phyloP scores from a whole-genome alignment of 2,888 invertebrate genomes.

The Candidula unifasciata region DNA sequence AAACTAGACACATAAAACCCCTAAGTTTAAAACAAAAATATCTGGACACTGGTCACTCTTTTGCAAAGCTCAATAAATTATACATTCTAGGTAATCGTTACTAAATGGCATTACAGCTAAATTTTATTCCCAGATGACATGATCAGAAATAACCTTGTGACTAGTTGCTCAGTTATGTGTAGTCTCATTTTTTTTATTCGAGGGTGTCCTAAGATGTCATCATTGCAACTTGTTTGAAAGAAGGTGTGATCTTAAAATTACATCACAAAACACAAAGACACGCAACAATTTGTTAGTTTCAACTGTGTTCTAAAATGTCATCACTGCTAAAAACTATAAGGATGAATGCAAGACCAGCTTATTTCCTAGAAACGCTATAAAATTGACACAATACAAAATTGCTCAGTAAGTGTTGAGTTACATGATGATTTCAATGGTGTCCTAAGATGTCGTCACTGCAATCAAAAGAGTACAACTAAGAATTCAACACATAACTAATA shows the following conservation, averaged over 20 bases:
- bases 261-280: too few relatives aligned
- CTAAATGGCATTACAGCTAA: too few relatives aligned
- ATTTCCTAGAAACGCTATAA: too few relatives aligned
- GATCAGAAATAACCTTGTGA: background rate
- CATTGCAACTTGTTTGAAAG: too few relatives aligned
- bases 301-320: conserved; percentile 59
- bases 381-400: too few relatives aligned
- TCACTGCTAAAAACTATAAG: conserved; percentile 52
- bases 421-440: conserved; percentile 55
- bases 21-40: too few relatives aligned
- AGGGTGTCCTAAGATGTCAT: too few relatives aligned
- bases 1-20: too few relatives aligned
- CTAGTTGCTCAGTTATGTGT: conserved; percentile 10
- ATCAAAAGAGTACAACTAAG: background rate
- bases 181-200: conserved; percentile 14
- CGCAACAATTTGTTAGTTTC: background rate
- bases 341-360: too few relatives aligned
- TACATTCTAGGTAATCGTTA: too few relatives aligned
- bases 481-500: background rate
- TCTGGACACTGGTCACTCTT: too few relatives aligned
- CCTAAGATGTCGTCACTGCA: conserved; percentile 61
- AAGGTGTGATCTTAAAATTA: background rate
- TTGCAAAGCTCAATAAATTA: too few relatives aligned
- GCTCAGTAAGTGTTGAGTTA: conserved; percentile 55
- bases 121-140: background rate